Conservation (phyloP, 1,140 invertebrate species). For the Pygmarrhopalites habei region DNA sequence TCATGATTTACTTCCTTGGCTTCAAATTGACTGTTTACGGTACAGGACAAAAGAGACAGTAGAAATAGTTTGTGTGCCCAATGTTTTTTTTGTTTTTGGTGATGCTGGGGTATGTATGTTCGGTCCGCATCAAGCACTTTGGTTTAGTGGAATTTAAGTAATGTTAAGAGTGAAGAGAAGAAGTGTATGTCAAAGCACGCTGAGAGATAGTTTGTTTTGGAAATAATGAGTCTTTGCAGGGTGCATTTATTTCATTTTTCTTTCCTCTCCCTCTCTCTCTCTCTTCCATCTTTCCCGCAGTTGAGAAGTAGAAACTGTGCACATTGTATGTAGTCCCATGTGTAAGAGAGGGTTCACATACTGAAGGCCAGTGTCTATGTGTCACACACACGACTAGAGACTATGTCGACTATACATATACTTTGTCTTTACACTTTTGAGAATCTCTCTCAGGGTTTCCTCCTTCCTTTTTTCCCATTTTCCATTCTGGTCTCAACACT, state of each 20-base stretch:
- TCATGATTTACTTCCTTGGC: too few relatives aligned
- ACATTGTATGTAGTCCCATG: neutral
- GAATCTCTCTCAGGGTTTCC: neutral
- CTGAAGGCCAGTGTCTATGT: neutral
- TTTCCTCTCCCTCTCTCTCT: neutral
- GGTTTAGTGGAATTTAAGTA: conserved; percentile 2
- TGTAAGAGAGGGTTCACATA: neutral
- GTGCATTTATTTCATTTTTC: conserved; percentile 33
- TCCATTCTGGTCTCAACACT: neutral
- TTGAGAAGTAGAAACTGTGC: neutral
- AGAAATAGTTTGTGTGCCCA: too few relatives aligned
- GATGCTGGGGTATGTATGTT: too few relatives aligned
- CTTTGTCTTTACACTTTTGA: neutral
- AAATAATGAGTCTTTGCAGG: conserved; percentile 26
- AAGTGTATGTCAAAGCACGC: conserved; percentile 24
- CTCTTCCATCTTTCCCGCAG: neutral
- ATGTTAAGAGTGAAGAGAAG: neutral
- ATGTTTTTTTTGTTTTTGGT: too few relatives aligned
- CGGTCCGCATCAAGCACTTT: neutral
- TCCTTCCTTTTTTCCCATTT: too few relatives aligned
- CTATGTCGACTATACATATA: too few relatives aligned
- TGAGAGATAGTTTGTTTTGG: conserved; percentile 28
- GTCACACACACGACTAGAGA: too few relatives aligned
- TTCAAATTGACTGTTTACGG: too few relatives aligned
- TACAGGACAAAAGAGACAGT: too few relatives aligned